phyloP scores from a whole-genome alignment of 2,113 vertebrate species.

The Cepphus grylle region DNA sequence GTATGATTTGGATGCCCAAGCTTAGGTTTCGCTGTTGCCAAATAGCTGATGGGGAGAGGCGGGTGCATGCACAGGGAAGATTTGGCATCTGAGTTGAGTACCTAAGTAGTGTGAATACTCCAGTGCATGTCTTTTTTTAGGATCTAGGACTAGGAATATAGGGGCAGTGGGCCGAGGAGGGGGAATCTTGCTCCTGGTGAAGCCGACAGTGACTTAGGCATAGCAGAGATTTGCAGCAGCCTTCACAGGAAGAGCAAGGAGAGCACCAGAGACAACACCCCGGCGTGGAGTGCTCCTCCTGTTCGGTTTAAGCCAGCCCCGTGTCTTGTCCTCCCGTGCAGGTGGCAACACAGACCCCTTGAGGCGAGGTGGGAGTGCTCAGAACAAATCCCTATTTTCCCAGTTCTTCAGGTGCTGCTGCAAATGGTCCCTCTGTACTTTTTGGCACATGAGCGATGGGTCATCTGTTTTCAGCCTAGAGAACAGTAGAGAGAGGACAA shows the following conservation, averaged over 20 bases:
- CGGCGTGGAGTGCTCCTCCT: not conserved
- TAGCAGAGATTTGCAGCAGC: not conserved
- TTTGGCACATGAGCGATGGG: not conserved
- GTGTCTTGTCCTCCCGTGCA: fast-evolving
- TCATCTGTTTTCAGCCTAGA: slow-evolving; percentile 21
- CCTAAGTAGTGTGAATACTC: not conserved
- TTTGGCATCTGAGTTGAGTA: not conserved
- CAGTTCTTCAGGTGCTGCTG: not conserved
- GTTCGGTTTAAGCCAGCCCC: not conserved
- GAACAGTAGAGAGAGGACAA: slow-evolving; percentile 11
- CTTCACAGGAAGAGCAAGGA: not conserved
- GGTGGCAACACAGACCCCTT: not conserved
- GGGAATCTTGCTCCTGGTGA: not conserved
- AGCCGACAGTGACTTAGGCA: not conserved
- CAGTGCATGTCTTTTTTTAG: not conserved
- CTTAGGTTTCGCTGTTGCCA: not conserved
- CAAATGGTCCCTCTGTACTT: not conserved
- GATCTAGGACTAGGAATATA: not conserved
- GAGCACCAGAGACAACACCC: not conserved
- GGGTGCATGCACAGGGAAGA: not conserved
- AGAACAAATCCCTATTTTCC: not conserved
- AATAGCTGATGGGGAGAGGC: not conserved
- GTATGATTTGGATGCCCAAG: not conserved
- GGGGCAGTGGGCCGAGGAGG: not conserved
- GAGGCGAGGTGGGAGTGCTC: not conserved